These are phyloP conservation scores for Exephanes ischioxanthus DNA, from an alignment of 2,888 invertebrate species.

Conservation along the genomic window DNA sequence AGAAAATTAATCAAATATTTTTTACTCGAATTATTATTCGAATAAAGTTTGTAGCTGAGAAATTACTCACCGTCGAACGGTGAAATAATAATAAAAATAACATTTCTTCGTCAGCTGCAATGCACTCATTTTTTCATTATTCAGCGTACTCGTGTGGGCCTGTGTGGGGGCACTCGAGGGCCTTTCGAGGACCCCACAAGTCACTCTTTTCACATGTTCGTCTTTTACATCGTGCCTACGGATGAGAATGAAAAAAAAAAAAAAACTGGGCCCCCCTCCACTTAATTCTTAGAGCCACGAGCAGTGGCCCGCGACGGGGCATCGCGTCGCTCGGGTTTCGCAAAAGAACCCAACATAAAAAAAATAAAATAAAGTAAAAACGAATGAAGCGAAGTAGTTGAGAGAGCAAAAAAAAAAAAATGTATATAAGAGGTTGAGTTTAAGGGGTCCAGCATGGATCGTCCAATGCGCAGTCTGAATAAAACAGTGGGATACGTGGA, in stretches of 20 bases:
- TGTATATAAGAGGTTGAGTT: not conserved
- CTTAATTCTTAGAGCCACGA: conserved; percentile 10
- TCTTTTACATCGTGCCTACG: conserved; percentile 49
- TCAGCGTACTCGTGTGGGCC: not conserved
- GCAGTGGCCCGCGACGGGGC: conserved; percentile 30
- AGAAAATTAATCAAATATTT: not conserved
- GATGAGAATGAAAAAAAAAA: conserved; percentile 16
- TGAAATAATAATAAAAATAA: too few relatives aligned
- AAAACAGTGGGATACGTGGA: conserved; percentile 61
- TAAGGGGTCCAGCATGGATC: conserved; percentile 9
- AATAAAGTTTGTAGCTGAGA: too few relatives aligned
- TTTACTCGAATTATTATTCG: too few relatives aligned
- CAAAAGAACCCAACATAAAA: conserved; percentile 31
- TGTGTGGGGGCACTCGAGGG: not conserved
- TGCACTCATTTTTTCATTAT: not conserved
- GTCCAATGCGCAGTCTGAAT: conserved; percentile 49
- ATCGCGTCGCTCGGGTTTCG: conserved; percentile 33
- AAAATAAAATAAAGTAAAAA: conserved; percentile 22
- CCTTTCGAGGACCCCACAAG: conserved; percentile 42
- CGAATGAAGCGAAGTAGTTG: conserved; percentile 10
- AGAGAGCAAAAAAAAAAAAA: conserved; percentile 34
- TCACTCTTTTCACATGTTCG: conserved; percentile 49
- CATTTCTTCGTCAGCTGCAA: too few relatives aligned
- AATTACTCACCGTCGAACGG: too few relatives aligned
- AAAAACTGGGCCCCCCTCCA: not conserved